Evolutionary conservation across 2,113 vertebrate species (phyloP), one percentile per base, ranked within the genome.

Genomic region (Saccopteryx bilineata): DNA sequence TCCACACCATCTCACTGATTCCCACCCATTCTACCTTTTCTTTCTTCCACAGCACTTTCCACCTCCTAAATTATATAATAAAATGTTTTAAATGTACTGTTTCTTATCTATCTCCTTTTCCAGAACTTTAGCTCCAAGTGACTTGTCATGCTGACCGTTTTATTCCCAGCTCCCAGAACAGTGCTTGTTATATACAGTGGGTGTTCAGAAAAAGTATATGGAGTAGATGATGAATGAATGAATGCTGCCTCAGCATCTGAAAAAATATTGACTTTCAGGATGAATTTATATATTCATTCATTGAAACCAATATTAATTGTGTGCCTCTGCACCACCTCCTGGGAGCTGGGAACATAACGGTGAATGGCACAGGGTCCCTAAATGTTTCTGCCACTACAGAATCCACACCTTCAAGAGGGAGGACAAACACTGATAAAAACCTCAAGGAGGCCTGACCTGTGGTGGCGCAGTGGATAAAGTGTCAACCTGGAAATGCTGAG

Each of bases 131-230:
- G 50, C 54, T 60, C 58, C 23, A 6, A 18, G 50, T 5, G 7
- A 5, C 24, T 2, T 52, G 52, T 46, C 13, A 24, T 26, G 0
- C 39, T 75, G 24, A 11, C 26, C 10, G 15, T 10, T 50, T 48
- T 71, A 50, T 52, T 6, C 21, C 48, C 39, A n/a, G 65, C 13
- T 50, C 19, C 39, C 0, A 9, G 52, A 50, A 83, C 61, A 9
- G 39, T 13, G 23, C 80, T 72, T 4, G 5, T 2, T 1, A 0
- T 31, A 11, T 0, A 39, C 39, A n/a, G 28, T 3, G 60, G 65
- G 28, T 58, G n/a, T 26, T 46, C 5, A 15, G 9, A 26, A 52
- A 79, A 79, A 10, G 58, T 21, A 10, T 18, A 4, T 8, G 33
- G 39, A 28, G n/a, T 23, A 23, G 13, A 52, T 18, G 6, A 63